Evolutionary conservation across 2,888 invertebrate genomes (phyloP).

Genomic region (Dioctria rufipes): DNA sequence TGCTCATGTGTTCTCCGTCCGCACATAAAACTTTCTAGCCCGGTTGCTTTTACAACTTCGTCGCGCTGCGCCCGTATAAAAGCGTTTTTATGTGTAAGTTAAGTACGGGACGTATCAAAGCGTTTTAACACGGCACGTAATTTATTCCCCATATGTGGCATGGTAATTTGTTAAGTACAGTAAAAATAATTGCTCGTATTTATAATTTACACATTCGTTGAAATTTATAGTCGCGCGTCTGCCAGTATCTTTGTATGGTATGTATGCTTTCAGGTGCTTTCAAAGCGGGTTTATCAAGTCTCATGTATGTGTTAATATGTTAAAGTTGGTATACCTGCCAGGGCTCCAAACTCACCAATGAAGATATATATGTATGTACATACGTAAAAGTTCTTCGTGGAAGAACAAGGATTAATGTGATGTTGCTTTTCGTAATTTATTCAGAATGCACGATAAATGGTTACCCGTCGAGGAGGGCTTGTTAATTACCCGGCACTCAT

Average conservation of each 20-base stretch:
- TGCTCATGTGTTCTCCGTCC: slow-evolving; percentile 45
- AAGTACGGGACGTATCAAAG: slow-evolving; percentile 50
- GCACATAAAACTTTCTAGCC: slow-evolving; percentile 49
- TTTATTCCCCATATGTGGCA: slow-evolving; percentile 70
- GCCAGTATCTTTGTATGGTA: background rate
- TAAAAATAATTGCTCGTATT: slow-evolving; percentile 72
- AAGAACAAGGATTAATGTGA: slow-evolving; percentile 52
- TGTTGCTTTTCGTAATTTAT: slow-evolving; percentile 54
- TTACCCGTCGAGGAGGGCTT: slow-evolving; percentile 49
- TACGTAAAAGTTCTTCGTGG: slow-evolving; percentile 14
- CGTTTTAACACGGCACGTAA: slow-evolving; percentile 58
- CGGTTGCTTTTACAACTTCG: background rate
- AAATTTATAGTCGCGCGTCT: slow-evolving; percentile 69
- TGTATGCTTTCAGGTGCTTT: slow-evolving; percentile 51
- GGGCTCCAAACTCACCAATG: slow-evolving; percentile 6
- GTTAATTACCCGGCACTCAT: slow-evolving; percentile 54
- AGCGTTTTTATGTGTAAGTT: slow-evolving; percentile 26
- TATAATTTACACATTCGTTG: slow-evolving; percentile 72
- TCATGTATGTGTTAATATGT: slow-evolving; percentile 5
- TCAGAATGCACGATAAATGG: slow-evolving; percentile 52
- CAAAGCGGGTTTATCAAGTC: slow-evolving; percentile 53
- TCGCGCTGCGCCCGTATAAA: background rate
- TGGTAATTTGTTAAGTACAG: slow-evolving; percentile 72
- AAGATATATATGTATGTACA: background rate
- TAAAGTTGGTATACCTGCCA: background rate